Evolutionary conservation across 2,113 vertebrate genomes (phyloP).

Genomic region (Chamaea fasciata): DNA sequence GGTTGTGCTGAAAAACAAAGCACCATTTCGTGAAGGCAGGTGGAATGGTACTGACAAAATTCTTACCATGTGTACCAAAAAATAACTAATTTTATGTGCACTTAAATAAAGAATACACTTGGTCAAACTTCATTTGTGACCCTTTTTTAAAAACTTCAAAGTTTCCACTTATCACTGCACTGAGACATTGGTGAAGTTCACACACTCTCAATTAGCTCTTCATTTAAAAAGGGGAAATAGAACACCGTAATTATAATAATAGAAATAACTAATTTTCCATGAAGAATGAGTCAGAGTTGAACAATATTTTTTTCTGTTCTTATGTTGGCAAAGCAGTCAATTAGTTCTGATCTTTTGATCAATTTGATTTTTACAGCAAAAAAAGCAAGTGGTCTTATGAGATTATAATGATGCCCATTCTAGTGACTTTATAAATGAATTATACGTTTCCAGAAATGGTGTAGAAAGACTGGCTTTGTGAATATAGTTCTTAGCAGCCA

Average conservation of each 20-base stretch:
- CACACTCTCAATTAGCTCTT: not conserved
- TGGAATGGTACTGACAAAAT: not conserved
- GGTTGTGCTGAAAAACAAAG: not conserved
- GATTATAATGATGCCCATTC: not conserved
- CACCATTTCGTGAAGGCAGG: not conserved
- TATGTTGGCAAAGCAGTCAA: not conserved
- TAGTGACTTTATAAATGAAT: not conserved
- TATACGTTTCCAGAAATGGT: not conserved
- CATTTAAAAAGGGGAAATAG: not conserved
- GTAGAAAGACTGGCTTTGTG: not conserved
- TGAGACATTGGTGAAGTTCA: not conserved
- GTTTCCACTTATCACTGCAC: not conserved
- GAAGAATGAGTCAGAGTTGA: not conserved
- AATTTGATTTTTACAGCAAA: not conserved
- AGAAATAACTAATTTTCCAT: not conserved
- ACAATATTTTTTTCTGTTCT: not conserved
- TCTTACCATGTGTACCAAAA: slow-evolving; percentile 27
- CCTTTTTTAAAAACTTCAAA: not conserved
- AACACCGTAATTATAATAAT: not conserved
- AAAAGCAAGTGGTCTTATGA: not conserved
- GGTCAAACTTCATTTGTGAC: not conserved
- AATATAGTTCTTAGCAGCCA: not conserved
- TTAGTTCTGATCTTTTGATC: not conserved
- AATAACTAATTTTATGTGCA: not conserved
- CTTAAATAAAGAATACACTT: slow-evolving; percentile 10